Base-by-base conservation (phyloP, 2,888 invertebrate genomes). In the Agrotis clavis region DNA sequence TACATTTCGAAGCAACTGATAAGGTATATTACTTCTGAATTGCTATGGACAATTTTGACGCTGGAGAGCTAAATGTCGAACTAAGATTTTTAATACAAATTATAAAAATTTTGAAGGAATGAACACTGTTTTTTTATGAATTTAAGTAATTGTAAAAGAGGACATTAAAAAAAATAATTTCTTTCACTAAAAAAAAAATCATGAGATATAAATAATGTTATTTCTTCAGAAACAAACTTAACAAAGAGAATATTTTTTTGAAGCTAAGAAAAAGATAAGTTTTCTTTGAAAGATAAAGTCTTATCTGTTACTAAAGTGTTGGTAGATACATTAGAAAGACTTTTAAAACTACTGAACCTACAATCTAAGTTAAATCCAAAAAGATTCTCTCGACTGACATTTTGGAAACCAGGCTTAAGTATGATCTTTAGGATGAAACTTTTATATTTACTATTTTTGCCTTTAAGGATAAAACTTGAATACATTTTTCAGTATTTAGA, bases 1-100 rank as follows among this genome's bases (percentile, higher is more conserved):
- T 96, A 84, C 96, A 96, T 84, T 96, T 96, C 77, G 94, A 95
- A 88, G 87, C 92, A 67, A 92, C 90, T 71, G 96, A 96, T 87
- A 91, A 93, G 83, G 89, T 96, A 80, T 94, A 95, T 79, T 96
- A 96, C 84, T 95, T 96, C 86, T 95, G 78, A 91, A 84, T 79
- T 74, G 62, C 66, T 74, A 60, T 56, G 57, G 66, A 79, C 68
- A 57, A 74, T 71, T 67, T 62, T 63, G 35, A n/a, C 19, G 18
- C 81, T 78, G 82, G 51, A 67, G 84, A 81, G 79, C 68, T 66
- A 71, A 83, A 84, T 81, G 25, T 84, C 83, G 79, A 81, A 80
- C 80, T 7, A 45, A 61, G 18, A 53, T 72, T 73, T 54, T 13
- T 50, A n/a, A 16, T 50, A 18, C 9, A 69, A 18, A 11, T 30